These are phyloP conservation scores for Drosophila pallidifrons DNA, from an alignment of 1,140 invertebrate species.

Conservation along the genomic window DNA sequence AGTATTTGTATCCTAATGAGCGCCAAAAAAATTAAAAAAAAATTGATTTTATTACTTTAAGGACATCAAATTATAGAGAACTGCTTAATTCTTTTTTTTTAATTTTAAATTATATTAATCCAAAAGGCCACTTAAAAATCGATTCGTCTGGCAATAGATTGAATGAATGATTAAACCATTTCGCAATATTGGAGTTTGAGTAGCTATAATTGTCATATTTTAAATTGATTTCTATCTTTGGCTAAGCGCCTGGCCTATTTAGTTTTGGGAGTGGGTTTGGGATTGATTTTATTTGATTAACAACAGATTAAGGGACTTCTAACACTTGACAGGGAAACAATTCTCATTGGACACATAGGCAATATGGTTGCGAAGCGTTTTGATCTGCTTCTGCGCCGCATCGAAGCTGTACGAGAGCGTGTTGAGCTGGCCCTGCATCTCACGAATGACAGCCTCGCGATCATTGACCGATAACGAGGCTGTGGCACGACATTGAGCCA, in stretches of 20 bases:
- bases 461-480: constrained; percentile 88
- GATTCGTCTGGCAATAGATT: too few species aligned
- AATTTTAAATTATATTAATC: too few species aligned
- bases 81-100: too few species aligned
- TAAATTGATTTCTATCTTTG: neutral
- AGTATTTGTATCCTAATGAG: constrained; percentile 73
- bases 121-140: too few species aligned
- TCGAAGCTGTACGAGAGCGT: constrained; percentile 81
- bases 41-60: too few species aligned
- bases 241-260: too few species aligned
- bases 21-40: constrained; percentile 32
- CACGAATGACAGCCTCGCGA: constrained; percentile 87
- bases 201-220: neutral
- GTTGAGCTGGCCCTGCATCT: constrained; percentile 81
- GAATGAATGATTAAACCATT: too few species aligned
- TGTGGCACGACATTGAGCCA: constrained; percentile 88
- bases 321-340: constrained; percentile 82
- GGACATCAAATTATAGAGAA: too few species aligned
- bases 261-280: neutral
- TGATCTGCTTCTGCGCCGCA: constrained; percentile 84
- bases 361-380: constrained; percentile 81
- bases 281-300: neutral
- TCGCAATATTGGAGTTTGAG: neutral
- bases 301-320: constrained; percentile 8
- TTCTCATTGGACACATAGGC: constrained; percentile 82